phyloP scores from a whole-genome alignment of 2,797 vertebrate species.

The Pteropus rufus region DNA sequence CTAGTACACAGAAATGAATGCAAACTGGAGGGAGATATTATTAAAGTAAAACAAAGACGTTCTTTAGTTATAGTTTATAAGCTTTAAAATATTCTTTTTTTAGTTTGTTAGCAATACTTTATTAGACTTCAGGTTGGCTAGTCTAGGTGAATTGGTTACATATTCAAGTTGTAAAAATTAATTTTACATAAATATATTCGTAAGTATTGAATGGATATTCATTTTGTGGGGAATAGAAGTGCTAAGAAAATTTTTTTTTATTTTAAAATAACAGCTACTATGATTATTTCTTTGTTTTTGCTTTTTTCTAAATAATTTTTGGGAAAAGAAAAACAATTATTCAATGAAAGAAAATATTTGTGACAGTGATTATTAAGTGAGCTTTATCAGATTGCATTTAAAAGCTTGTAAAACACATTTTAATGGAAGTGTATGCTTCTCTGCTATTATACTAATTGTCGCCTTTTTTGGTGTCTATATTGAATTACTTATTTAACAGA shows the following conservation, averaged over 20 bases:
- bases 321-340: not conserved
- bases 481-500: slow-evolving; percentile 1
- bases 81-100: slow-evolving; percentile 14
- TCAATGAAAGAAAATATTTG: slow-evolving; percentile 18
- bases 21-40: not conserved
- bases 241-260: slow-evolving; percentile 18
- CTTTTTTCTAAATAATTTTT: slow-evolving; percentile 18
- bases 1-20: not conserved
- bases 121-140: slow-evolving; percentile 40
- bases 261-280: not conserved
- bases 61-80: not conserved
- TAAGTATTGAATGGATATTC: not conserved
- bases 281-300: not conserved
- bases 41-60: slow-evolving; percentile 35
- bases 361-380: not conserved
- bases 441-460: not conserved
- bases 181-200: not conserved
- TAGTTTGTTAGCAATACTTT: not conserved
- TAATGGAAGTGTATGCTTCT: not conserved
- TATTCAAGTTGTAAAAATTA: slow-evolving; percentile 19
- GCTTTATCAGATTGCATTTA: slow-evolving; percentile 12
- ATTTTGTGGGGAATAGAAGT: not conserved
- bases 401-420: not conserved
- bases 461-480: not conserved
- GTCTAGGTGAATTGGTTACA: slow-evolving; percentile 6